A percentile compares a stretch with the other conserved stretches of the same genome.
These are phyloP conservation scores for Papilio elwesi DNA, from an alignment of 2,888 invertebrate genomes.

Conservation along the genomic window DNA sequence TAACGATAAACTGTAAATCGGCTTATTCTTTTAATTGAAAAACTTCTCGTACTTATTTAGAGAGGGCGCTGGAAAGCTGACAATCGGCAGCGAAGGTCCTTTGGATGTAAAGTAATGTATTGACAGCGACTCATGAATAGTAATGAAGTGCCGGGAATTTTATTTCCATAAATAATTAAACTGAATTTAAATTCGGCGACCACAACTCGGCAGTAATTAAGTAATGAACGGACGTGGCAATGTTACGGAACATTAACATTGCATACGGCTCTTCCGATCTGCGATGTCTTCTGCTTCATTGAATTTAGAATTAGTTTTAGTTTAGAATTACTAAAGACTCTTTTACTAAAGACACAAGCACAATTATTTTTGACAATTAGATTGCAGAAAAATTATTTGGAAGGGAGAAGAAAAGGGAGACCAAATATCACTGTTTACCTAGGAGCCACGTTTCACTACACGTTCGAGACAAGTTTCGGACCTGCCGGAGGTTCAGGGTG, in stretches of 20 bases:
- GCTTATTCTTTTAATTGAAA: slow-evolving; percentile 16
- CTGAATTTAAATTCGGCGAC: slow-evolving; percentile 38
- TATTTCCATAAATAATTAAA: slow-evolving; percentile 47
- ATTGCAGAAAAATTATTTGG: no score
- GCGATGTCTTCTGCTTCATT: neutral
- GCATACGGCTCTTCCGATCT: slow-evolving; percentile 3
- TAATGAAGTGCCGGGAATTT: slow-evolving; percentile 48
- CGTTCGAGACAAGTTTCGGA: no score
- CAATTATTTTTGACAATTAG: no score
- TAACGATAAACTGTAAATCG: neutral
- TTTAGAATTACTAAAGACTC: neutral
- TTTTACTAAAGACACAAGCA: no score
- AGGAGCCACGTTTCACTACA: no score
- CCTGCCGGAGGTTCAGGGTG: no score
- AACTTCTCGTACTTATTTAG: slow-evolving; percentile 1
- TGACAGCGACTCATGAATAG: slow-evolving; percentile 48
- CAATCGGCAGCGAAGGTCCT: slow-evolving; percentile 11
- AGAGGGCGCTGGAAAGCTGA: neutral
- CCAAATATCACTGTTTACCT: no score
- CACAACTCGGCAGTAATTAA: slow-evolving; percentile 25
- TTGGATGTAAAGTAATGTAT: slow-evolving; percentile 32
- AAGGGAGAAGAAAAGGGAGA: no score
- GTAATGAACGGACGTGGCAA: neutral
- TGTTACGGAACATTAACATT: slow-evolving; percentile 6
- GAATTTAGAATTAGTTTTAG: neutral